Conservation (phyloP, 2,113 vertebrate genomes). For the Colistium nudipinnis region DNA sequence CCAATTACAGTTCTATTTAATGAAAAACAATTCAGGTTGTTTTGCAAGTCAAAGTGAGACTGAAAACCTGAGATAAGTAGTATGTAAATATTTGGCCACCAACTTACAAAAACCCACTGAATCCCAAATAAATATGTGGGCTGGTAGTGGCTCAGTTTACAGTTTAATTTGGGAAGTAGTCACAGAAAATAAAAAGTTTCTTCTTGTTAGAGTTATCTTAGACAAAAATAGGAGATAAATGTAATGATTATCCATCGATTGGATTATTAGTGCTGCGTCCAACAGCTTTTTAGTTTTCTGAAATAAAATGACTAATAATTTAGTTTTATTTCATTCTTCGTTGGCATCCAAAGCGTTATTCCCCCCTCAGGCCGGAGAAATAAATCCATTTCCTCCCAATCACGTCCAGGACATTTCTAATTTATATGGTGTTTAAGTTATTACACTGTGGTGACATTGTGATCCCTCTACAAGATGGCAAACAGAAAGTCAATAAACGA, state of each 20-base stretch:
- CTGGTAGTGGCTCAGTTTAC: not conserved
- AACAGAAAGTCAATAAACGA: slow-evolving; percentile 61
- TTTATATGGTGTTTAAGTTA: slow-evolving; percentile 75
- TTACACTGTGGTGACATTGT: slow-evolving; percentile 45
- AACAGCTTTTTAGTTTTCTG: not conserved
- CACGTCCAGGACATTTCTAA: slow-evolving; percentile 39
- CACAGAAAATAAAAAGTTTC: not conserved
- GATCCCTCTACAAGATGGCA: slow-evolving; percentile 23
- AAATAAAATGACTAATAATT: not conserved
- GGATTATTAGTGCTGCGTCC: too few relatives aligned
- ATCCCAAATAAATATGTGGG: not conserved
- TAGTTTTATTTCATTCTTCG: not conserved
- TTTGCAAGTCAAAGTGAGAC: too few relatives aligned
- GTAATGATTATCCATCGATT: too few relatives aligned
- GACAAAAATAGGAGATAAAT: not conserved
- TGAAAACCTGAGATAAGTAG: too few relatives aligned
- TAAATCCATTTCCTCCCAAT: slow-evolving; percentile 11
- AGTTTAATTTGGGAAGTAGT: not conserved
- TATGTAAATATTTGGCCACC: not conserved
- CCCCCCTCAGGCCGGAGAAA: not conserved
- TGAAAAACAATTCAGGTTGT: too few relatives aligned
- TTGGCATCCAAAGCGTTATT: slow-evolving; percentile 4
- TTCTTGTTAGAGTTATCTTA: not conserved
- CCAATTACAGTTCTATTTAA: too few relatives aligned
- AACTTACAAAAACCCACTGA: not conserved